Evolutionary conservation across 2,113 vertebrate genomes (phyloP), one percentile per base, ranked within the genome.

Genomic region (Calonectris borealis): DNA sequence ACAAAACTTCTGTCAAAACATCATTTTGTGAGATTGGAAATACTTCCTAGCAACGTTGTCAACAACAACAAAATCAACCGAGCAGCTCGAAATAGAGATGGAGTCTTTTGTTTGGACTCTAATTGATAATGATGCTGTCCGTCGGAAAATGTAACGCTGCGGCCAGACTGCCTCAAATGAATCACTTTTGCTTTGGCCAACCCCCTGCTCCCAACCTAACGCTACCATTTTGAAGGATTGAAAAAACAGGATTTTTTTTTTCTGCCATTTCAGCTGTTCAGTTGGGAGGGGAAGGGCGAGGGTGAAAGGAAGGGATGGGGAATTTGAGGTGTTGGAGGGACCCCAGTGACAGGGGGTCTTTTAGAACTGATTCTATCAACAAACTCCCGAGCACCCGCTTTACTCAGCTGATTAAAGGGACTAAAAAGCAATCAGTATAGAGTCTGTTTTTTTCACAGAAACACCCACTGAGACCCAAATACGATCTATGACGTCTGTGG

Each of bases 261-360:
- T 18, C 19, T 42, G 31, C 26, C 16, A 21, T 48, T 55, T 46
- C 60, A 49, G 11, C 14, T 6, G 17, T 49, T 58, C 3, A 8
- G 0, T 8, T 73, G 40, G 52, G 60, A 55, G 49, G 16, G 32
- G 48, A 38, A 44, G n/a, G 51, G 16, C 0, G 2, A 18, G 27
- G 20, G 20, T 2, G 57, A 25, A 34, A 57, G 55, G 27, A 24
- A 62, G 22, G 32, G 52, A 18, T 29, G 42, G 18, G 11, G 29
- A 48, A 5, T 21, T 18, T 13, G 40, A 57, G 3, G 42, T 22
- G 14, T 15, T 12, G 52, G 61, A 40, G 62, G 42, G 61, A 66
- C 61, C 11, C 27, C 19, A 2, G 48, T 8, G 58, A 24, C 46
- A n/a, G 57, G 36, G 71, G 81, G 24, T 52, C 20, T 48, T 57